Conservation (phyloP, 2,797 vertebrate genomes). For the Neosilurus hyrtlii region DNA sequence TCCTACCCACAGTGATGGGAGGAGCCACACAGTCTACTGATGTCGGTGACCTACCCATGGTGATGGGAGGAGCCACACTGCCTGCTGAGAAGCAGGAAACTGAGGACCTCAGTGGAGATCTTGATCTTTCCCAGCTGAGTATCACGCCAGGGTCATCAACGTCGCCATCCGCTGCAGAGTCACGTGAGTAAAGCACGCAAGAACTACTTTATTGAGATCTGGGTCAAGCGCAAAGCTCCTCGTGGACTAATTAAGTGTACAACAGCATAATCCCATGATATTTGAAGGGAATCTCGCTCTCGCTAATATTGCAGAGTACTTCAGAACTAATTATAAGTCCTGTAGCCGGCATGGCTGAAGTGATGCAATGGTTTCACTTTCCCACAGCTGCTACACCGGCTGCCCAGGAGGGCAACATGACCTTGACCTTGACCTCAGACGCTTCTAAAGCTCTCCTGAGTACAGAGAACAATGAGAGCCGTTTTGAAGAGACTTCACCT, state of each 20-base stretch:
- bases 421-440: slow-evolving; percentile 83
- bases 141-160: slow-evolving; percentile 92
- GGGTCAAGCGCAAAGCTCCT: neutral
- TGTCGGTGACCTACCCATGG: too few relatives aligned
- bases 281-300: neutral
- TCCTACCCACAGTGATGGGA: neutral
- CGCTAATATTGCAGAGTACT: neutral
- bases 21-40: slow-evolving; percentile 61
- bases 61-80: slow-evolving; percentile 33
- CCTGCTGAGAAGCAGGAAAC: slow-evolving; percentile 80
- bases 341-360: neutral
- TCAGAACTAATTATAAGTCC: neutral
- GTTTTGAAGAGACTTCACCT: slow-evolving; percentile 66
- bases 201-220: neutral
- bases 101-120: slow-evolving; percentile 88
- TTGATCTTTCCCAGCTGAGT: slow-evolving; percentile 94
- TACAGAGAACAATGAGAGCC: slow-evolving; percentile 79
- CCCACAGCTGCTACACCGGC: slow-evolving; percentile 85
- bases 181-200: slow-evolving; percentile 76
- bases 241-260: too few relatives aligned
- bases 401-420: slow-evolving; percentile 83
- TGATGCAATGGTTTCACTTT: neutral
- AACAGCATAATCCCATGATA: neutral
- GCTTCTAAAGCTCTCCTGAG: slow-evolving; percentile 77
- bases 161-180: slow-evolving; percentile 89